Base-by-base conservation (phyloP, 1,140 invertebrate genomes). In the Pseudomyrmex pallidus region DNA sequence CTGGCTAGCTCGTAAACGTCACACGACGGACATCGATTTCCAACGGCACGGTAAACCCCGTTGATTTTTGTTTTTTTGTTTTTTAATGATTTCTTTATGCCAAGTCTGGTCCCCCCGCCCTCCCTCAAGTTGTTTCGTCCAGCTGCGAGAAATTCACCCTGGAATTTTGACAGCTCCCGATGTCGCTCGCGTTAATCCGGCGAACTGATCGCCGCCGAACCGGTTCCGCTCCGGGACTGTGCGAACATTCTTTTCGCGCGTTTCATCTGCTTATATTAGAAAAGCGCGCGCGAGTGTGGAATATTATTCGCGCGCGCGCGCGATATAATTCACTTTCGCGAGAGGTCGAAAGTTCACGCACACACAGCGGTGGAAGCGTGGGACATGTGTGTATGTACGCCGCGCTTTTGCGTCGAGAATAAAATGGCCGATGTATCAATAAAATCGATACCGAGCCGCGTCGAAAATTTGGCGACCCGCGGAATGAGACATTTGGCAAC, bases 401-500 rank as follows among this genome's bases (percentile, higher is more conserved):
- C 64, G 50, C 57, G 25, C 25, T 25, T 25, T 22, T 54, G 35
- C 48, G 54, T 12, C 54, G 22, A 74, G 70, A 86, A 80, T 74
- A 87, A 88, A 78, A 82, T 61, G 56, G 66, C 64, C 59, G 83
- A 88, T 80, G 85, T 80, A 64, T 77, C 61, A 74, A 61, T 63
- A 78, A 83, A 88, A 88, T 82, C 84, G 87, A 57, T 62, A 67
- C 35, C 35, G 35, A 74, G 78, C 74, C 57, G 67, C 73, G 83
- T 66, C 74, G 85, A 87, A 87, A 88, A 88, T 88, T 88, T 88
- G 86, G 85, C 74, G 83, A 82, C 87, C 87, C 86, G 87, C 87
- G 56, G 87, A 86, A 88, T 88, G 87, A 88, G 87, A 88, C 87
- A 88, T 83, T 88, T 88, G 61, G 86, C 87, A 88, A 88, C 87